A percentile compares a stretch with the other conserved stretches of the same genome.
Evolutionary conservation across 2,113 vertebrate genomes (phyloP).

Genomic region (Mobula birostris): DNA sequence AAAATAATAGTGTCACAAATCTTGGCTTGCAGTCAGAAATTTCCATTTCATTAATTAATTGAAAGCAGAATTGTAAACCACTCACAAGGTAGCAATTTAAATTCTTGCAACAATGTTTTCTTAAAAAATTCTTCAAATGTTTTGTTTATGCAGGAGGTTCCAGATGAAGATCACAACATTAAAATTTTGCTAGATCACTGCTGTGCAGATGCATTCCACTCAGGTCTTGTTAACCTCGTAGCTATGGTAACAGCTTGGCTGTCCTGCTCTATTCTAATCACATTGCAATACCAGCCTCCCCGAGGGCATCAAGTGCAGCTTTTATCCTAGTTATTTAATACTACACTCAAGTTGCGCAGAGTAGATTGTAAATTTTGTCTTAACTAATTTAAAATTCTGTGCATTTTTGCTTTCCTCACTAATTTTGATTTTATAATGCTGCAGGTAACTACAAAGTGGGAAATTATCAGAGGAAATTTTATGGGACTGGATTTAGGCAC

Average conservation of each 20-base stretch:
- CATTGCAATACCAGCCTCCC: conserved; percentile 6
- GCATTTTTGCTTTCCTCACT: neutral
- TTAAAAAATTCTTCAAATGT: neutral
- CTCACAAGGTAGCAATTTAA: neutral
- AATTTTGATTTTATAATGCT: neutral
- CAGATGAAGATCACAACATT: neutral
- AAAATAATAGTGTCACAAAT: conserved; percentile 2
- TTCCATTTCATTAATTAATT: conserved; percentile 1
- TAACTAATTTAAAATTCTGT: neutral
- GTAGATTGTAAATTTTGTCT: neutral
- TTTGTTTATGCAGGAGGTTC: neutral
- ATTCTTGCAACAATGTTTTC: conserved; percentile 7
- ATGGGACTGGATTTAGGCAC: too few relatives aligned
- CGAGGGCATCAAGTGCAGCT: conserved; percentile 10
- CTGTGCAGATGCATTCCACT: conserved; percentile 19
- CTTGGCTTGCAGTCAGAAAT: neutral
- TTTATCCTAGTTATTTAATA: neutral
- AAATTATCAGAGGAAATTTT: too few relatives aligned
- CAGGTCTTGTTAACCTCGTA: conserved; percentile 15
- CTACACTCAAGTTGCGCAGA: neutral
- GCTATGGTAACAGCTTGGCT: conserved; percentile 23
- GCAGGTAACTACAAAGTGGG: too few relatives aligned
- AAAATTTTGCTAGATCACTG: conserved; percentile 6
- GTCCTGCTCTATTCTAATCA: conserved; percentile 28
- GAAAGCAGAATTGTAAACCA: neutral